Base-by-base conservation (phyloP, 2,797 vertebrate genomes). In the Clamator glandarius region DNA sequence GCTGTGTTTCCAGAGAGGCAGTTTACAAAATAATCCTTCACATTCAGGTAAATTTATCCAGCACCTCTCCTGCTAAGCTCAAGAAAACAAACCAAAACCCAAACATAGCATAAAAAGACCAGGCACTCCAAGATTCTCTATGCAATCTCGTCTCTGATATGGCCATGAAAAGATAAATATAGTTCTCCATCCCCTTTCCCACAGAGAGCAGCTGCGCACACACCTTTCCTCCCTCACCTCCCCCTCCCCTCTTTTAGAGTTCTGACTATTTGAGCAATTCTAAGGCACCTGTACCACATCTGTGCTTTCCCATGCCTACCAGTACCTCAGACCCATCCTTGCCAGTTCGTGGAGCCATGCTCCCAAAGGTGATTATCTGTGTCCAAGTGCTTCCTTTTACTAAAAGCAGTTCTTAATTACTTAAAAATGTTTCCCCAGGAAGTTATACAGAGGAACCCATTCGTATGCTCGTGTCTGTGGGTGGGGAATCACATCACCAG, bases 401-500 rank as follows among this genome's bases (percentile, higher is more conserved):
- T 73, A 39, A 81, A 57, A 51, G 44, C 57, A 33, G 57, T 50
- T 92, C 84, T 76, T 73, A 75, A 6, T 74, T 61, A 31, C 84
- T 5, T 1, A 68, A 28, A 46, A 41, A 91, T 58, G 46, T 87
- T 87, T 94, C 91, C 87, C 89, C 83, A 48, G 35, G 79, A 86
- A 59, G 46, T 88, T 54, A 4, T 9, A 67, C 67, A 86, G 84
- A 90, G 59, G 62, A 91, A 79, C 74, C 36, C 4, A 75, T 79
- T 95, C 17, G 84, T 92, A 86, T 86, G 48, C 16, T 87, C 8
- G 9, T 8, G 7, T 28, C 44, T 77, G 39, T 35, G 52, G 15
- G 14, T 28, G 36, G 35, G 54, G 70, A n/a, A 23, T 68, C 59
- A 33, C 28, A 41, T n/a, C 79, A 66, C 36, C 6, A 14, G 18